phyloP scores from a whole-genome alignment of 2,888 invertebrate species.

The Malthinus flaveolus region DNA sequence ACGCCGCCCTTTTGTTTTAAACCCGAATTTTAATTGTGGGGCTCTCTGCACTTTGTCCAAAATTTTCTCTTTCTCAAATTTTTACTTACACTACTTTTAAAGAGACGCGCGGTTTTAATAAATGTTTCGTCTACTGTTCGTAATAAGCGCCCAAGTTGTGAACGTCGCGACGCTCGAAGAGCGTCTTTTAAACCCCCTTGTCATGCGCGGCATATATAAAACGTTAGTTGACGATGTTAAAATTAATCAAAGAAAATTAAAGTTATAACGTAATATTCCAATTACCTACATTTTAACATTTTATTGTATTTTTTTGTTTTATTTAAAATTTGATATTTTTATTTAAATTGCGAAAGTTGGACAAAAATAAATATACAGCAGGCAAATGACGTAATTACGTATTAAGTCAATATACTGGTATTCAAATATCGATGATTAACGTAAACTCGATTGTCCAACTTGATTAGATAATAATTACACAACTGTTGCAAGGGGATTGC shows the following conservation, averaged over 20 bases:
- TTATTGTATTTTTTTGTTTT: no score
- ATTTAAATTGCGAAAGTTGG: no score
- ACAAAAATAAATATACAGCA: no score
- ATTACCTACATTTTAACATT: no score
- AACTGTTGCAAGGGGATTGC: no score
- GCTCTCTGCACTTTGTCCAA: conserved; percentile 7
- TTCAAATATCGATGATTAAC: no score
- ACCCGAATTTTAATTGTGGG: background rate
- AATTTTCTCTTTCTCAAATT: conserved; percentile 8
- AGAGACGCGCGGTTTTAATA: conserved; percentile 15
- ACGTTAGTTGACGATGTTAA: conserved; percentile 27
- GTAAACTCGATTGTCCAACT: no score
- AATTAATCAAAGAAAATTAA: conserved; percentile 11
- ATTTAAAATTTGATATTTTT: no score
- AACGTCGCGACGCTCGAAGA: conserved; percentile 34
- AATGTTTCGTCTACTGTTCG: conserved; percentile 30
- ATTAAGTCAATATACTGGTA: no score
- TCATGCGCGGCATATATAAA: conserved; percentile 36
- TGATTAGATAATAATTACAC: no score
- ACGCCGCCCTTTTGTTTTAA: background rate
- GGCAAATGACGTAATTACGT: no score
- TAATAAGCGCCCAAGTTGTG: conserved; percentile 35
- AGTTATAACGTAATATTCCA: background rate
- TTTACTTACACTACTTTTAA: conserved; percentile 15
- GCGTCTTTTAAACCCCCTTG: conserved; percentile 36